Evolutionary conservation across 2,888 invertebrate genomes (phyloP), one percentile per base, ranked within the genome.

Genomic region (Drosophila formosana): DNA sequence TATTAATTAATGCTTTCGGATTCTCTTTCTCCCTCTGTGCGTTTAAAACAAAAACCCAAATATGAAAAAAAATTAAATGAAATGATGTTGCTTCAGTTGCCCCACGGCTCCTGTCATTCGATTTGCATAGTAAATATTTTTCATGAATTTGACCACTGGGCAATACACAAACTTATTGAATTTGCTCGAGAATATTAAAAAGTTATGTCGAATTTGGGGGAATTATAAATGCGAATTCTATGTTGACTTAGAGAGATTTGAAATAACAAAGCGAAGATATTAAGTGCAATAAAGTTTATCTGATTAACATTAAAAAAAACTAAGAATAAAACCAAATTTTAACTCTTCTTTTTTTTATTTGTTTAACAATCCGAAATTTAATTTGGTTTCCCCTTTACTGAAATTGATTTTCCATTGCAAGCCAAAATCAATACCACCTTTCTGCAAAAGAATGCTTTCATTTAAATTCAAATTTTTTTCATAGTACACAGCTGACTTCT

Each of bases 1-100:
- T 85, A 85, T 85, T 85, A 85, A 84, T 85, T 85, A 85, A 82
- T 84, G 74, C 76, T 75, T 78, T 80, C 50, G 65, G 50, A 73
- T 66, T 73, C 66, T 53, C 45, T 57, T 65, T 63, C 9, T 26
- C 30, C 49, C 32, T 51, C 23, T 61, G 76, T 62, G 67, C 53
- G 62, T 52, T 56, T 58, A 43, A 34, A 55, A 51, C 47, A 37
- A 52, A 39, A 41, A 45, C 8, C 25, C 51, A 23, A 13, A 43
- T 45, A 26, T 32, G 32, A 13, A 43, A 32, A 18, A 8, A 7
- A 34, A 7, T 34, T 34, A 11, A 32, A 30, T 23, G 30, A 49
- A 39, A 51, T 13, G 39, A 11, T 56, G 39, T 34, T 70, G 57
- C 65, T 57, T 58, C 30, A 70, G 55, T 68, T 80, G 75, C 68